Conservation (phyloP, 2,888 invertebrate species). For the Neoaliturus tenellus region DNA sequence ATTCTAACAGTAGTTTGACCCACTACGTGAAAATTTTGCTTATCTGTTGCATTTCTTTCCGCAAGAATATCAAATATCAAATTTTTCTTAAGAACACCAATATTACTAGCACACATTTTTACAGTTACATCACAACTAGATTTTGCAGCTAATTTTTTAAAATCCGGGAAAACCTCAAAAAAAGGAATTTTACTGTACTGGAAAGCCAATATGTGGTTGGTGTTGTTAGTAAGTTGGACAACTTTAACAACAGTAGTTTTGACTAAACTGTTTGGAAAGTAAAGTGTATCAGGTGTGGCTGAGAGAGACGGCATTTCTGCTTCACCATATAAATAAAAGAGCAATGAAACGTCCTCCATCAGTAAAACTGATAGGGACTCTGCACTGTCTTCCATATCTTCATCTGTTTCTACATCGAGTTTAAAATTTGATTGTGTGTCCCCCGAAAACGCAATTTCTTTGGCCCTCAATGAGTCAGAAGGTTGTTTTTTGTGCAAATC, state of each 20-base stretch:
- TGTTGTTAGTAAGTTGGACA: conserved; percentile 25
- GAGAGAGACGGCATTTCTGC: conserved; percentile 74
- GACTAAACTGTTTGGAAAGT: conserved; percentile 70
- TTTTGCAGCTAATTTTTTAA: conserved; percentile 71
- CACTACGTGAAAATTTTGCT: conserved; percentile 60
- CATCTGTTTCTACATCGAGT: neutral
- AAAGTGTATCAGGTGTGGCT: conserved; percentile 73
- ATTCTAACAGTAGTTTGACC: conserved; percentile 63
- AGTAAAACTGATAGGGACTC: neutral
- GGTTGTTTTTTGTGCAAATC: neutral
- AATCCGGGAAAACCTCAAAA: conserved; percentile 72
- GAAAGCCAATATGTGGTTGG: conserved; percentile 69
- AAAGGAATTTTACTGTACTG: conserved; percentile 72
- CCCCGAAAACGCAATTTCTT: neutral
- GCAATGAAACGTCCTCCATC: conserved; percentile 69
- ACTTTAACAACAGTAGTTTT: conserved; percentile 1
- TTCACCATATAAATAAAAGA: conserved; percentile 77
- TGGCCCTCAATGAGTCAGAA: neutral
- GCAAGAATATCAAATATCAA: conserved; percentile 56
- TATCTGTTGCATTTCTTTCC: conserved; percentile 56
- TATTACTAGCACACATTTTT: conserved; percentile 60
- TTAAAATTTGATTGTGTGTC: neutral
- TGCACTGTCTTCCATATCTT: neutral
- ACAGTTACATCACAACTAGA: conserved; percentile 69
- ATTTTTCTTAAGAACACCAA: conserved; percentile 1